Evolutionary conservation across 2,888 invertebrate species (phyloP), one percentile per base, ranked within the genome.

Genomic region (Dicyrtomina minuta): DNA sequence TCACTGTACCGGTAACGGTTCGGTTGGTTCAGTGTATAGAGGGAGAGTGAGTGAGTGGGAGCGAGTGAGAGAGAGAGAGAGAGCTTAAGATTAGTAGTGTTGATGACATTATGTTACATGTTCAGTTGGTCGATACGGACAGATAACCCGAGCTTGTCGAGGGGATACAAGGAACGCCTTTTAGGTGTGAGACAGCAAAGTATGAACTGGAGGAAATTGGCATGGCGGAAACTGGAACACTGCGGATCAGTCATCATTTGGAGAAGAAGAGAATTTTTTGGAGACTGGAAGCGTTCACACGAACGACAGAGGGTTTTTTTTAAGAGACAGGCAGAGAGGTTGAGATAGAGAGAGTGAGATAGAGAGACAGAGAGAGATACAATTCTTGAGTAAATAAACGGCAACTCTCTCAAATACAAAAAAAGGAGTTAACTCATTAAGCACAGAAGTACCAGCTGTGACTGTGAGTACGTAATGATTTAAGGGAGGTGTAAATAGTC

Each of bases 161-260:
- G 60, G n/a, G 24, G 58, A 58, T 58, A 58, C 44, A 62, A 62
- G 62, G 46, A 62, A 46, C 27, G 46, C 46, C 20, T 62, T 49
- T 62, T 27, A 49, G 53, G 10, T 27, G 39, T n/a, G 53, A 55
- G 64, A 55, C 12, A 64, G 53, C 17, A 58, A 17, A 22, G 49
- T 49, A 49, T 62, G 44, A 62, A 39, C 33, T 58, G 58, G 33
- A 39, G 58, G 60, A 60, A 27, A 53, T 64, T 33, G 53, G 64
- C 15, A 41, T 17, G 41, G 41, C 27, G 13, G 39, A 64, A 51
- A 39, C 51, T 33, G 64, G 41, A 64, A 53, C 39, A 53, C 15
- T 39, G 53, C 20, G 17, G 39, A 39, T 49, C 41, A 53, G 20
- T 39, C 53, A 62, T 62, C 43, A 60, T 22, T 24, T 22, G 20